Base-by-base conservation (phyloP, 1,140 invertebrate genomes). In the Drosophila busckii region DNA sequence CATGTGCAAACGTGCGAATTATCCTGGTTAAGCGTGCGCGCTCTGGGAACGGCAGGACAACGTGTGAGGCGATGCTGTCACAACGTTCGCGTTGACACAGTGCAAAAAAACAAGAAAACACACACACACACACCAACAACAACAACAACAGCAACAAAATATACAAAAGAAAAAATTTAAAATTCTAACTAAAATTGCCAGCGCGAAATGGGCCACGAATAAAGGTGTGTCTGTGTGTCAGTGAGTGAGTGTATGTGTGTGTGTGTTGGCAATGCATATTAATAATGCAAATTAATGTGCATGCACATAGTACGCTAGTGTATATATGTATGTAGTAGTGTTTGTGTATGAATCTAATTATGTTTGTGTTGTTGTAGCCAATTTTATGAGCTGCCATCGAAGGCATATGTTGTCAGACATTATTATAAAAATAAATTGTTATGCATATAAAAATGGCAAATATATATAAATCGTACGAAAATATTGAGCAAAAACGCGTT, bases 221-320 rank as follows among this genome's bases (percentile, higher is more conserved):
- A 31, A 78, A 78, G 71, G 71, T 78, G 71, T 76, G 71, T 71
- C 9, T 25, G 32, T 9, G 3, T 10, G 35, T 38, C 4, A 22
- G 25, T 23, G n/a, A 29, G 25, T 25, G 8, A 37, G 7, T 49
- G 37, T 9, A 37, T 52, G 12, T 44, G n/a, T 50, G 22, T 35
- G 16, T 42, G 19, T 44, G 19, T 16, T 38, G 40, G 38, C 22
- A 37, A 5, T 71, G 63, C 50, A 65, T 69, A 80, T 82, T 80
- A 82, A 80, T 80, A 82, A 82, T 82, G 82, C 50, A 73, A 80
- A 82, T 69, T 82, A 80, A 82, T 80, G n/a, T n/a, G n/a, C n/a
- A n/a, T 80, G 64, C 54, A 60, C 52, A 42, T 45, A 41, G 65
- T 65, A 65, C 46, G 78, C 49, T 49, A 67, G 48, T 75, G 52